Evolutionary conservation across 2,888 invertebrate species (phyloP).

Genomic region (Eubasilissa splendida): DNA sequence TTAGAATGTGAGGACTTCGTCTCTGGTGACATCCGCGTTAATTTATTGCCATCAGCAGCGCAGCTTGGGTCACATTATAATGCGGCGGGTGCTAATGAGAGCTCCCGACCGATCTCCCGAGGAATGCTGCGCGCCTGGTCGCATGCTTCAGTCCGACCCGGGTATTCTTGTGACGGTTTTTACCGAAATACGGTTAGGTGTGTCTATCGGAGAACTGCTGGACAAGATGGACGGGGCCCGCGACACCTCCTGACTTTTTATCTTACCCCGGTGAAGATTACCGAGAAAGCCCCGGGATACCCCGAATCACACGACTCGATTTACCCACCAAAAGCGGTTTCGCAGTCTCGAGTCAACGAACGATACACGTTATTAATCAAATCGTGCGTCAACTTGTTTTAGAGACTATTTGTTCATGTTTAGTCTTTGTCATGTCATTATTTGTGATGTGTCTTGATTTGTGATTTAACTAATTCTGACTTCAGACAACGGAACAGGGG

Average conservation of each 20-base stretch:
- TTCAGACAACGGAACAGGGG: conserved; percentile 14
- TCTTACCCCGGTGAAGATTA: conserved; percentile 23
- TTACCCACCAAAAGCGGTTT: too few relatives aligned
- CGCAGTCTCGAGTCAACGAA: too few relatives aligned
- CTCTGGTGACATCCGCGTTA: conserved; percentile 54
- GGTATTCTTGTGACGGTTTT: conserved; percentile 37
- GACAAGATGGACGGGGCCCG: conserved; percentile 43
- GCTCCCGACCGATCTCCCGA: conserved; percentile 48
- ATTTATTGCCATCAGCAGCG: conserved; percentile 56
- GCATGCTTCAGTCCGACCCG: conserved; percentile 44
- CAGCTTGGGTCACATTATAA: conserved; percentile 55
- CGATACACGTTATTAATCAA: too few relatives aligned
- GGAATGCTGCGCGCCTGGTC: conserved; percentile 53
- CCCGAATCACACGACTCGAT: too few relatives aligned
- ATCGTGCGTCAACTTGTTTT: too few relatives aligned
- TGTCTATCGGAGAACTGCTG: conserved; percentile 17
- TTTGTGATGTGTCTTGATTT: conserved; percentile 35
- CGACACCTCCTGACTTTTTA: conserved; percentile 53
- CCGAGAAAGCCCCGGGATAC: conserved; percentile 24
- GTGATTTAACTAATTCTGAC: conserved; percentile 42
- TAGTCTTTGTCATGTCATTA: conserved; percentile 5
- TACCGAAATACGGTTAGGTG: conserved; percentile 41
- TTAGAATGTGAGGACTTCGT: conserved; percentile 53
- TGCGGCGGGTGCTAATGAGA: conserved; percentile 55
- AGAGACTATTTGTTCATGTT: background rate